phyloP scores from a whole-genome alignment of 2,797 vertebrate species.

The Bradypodion ventrale region DNA sequence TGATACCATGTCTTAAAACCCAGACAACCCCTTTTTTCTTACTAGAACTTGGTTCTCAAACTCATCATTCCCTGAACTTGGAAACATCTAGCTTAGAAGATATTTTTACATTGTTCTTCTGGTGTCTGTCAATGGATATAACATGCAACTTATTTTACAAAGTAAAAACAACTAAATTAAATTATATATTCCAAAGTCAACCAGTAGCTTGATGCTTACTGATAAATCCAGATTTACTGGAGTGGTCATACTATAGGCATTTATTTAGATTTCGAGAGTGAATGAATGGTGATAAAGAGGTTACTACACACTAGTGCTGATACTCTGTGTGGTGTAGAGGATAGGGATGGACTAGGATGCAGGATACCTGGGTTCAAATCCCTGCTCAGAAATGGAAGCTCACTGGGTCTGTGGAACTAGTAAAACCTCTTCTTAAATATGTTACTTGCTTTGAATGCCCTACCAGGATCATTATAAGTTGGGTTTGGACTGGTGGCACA shows the following conservation, averaged over 20 bases:
- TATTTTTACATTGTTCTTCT: not conserved
- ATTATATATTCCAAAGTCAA: not conserved
- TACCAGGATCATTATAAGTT: too few species aligned
- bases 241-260: not conserved
- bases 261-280: not conserved
- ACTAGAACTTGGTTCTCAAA: too few species aligned
- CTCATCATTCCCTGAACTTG: not conserved
- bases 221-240: not conserved
- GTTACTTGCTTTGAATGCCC: too few species aligned
- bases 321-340: too few species aligned
- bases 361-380: too few species aligned
- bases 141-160: not conserved
- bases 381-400: too few species aligned
- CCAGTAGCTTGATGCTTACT: not conserved
- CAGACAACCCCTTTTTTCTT: too few species aligned
- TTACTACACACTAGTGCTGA: not conserved
- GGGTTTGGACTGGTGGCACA: too few species aligned
- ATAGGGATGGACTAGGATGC: too few species aligned
- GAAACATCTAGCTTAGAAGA: not conserved
- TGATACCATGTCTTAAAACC: not conserved
- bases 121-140: not conserved
- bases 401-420: too few species aligned
- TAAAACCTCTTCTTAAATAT: too few species aligned
- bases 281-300: not conserved
- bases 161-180: not conserved